phyloP scores from a whole-genome alignment of 2,888 invertebrate species.

The Autographa pulchrina region DNA sequence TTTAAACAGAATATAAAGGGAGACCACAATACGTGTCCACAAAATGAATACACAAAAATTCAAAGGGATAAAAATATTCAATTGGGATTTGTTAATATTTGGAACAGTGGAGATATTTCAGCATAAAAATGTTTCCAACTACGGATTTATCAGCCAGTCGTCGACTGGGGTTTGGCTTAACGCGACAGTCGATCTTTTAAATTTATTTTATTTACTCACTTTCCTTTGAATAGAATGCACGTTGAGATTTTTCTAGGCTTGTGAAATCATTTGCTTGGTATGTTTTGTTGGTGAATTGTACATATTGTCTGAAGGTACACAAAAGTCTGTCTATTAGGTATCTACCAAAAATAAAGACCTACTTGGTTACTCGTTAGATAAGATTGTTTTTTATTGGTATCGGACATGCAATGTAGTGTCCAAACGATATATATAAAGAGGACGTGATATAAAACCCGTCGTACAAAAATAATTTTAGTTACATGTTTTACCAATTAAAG shows the following conservation, averaged over 20 bases:
- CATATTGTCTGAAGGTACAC: too few species aligned
- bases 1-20: background rate
- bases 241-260: conserved; percentile 28
- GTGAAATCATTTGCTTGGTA: too few species aligned
- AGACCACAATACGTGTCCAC: background rate
- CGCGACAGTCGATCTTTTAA: conserved; percentile 51
- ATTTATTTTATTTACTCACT: conserved; percentile 52
- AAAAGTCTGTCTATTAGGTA: too few species aligned
- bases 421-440: too few species aligned
- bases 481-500: too few species aligned
- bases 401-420: too few species aligned
- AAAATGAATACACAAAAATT: conserved; percentile 16
- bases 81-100: conserved; percentile 35
- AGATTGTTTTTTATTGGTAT: too few species aligned
- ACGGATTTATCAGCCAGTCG: conserved; percentile 37
- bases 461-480: too few species aligned
- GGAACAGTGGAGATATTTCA: conserved; percentile 41
- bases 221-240: conserved; percentile 22
- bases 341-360: too few species aligned
- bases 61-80: conserved; percentile 29
- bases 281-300: too few species aligned
- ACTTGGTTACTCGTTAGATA: too few species aligned
- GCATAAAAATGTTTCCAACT: conserved; percentile 35
- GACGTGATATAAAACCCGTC: too few species aligned
- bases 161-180: conserved; percentile 38